These are phyloP conservation scores for Ammodramus savannarum DNA, from an alignment of 2,113 vertebrate species.

Conservation along the genomic window DNA sequence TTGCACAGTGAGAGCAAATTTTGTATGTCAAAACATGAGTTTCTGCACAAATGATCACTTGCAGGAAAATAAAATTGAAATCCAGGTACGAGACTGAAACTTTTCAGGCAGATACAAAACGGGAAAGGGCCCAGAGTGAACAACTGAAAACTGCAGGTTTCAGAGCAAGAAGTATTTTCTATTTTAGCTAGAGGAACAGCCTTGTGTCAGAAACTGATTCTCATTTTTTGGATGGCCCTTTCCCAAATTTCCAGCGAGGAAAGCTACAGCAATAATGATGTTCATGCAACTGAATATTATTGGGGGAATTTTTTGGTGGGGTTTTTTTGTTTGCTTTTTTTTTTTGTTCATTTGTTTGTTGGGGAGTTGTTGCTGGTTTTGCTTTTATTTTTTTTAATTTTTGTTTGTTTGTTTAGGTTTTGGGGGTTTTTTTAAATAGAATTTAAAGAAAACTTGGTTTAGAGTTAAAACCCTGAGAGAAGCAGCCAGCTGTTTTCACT, in stretches of 20 bases:
- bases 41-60: not conserved
- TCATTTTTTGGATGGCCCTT: not conserved
- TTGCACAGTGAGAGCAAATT: not conserved
- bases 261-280: not conserved
- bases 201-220: not conserved
- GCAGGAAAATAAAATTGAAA: not conserved
- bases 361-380: not conserved
- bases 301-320: too few species aligned
- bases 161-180: not conserved
- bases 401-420: too few species aligned
- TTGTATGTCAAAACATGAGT: not conserved
- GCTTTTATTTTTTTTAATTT: not conserved
- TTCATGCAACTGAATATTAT: not conserved
- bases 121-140: not conserved
- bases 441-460: not conserved
- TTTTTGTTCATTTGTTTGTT: not conserved
- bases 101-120: not conserved
- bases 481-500: not conserved
- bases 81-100: not conserved
- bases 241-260: not conserved
- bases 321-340: not conserved
- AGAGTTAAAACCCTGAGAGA: not conserved
- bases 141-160: not conserved
- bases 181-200: not conserved
- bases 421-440: not conserved